Evolutionary conservation across 2,113 vertebrate genomes (phyloP).

Genomic region (Sphyrna mokarran): DNA sequence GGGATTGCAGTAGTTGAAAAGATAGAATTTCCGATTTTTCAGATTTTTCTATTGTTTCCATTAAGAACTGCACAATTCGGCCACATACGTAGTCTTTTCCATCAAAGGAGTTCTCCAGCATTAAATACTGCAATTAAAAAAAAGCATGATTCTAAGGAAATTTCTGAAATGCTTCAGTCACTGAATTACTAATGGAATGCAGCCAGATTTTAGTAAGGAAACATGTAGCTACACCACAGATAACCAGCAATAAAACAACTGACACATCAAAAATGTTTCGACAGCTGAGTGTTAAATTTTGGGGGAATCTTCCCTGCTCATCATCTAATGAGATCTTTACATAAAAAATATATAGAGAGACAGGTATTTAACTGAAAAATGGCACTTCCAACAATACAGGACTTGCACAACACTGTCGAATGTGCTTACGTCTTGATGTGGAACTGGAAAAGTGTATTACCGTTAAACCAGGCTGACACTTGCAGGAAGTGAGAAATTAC

Average conservation of each 20-base stretch:
- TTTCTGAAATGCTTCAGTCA: not conserved
- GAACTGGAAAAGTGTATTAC: not conserved
- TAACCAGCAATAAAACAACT: not conserved
- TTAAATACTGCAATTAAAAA: conserved; percentile 68
- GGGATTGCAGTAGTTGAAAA: conserved; percentile 82
- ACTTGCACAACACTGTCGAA: not conserved
- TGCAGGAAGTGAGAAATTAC: not conserved
- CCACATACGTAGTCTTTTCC: conserved; percentile 85
- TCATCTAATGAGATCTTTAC: not conserved
- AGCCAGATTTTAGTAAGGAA: not conserved
- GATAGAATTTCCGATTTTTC: conserved; percentile 60
- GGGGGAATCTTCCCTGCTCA: not conserved
- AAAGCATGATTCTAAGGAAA: not conserved
- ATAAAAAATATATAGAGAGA: not conserved
- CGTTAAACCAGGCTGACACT: not conserved
- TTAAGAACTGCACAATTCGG: conserved; percentile 73
- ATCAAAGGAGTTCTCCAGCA: conserved; percentile 80
- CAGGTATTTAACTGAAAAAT: not conserved
- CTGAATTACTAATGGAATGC: too few relatives aligned
- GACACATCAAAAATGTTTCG: not conserved
- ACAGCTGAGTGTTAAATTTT: not conserved
- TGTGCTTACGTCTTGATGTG: not conserved
- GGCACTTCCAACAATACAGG: not conserved
- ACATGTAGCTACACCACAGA: not conserved
- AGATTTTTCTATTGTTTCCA: conserved; percentile 47